Percentiles rank a stretch among this genome's conserved stretches.
phyloP scores from a whole-genome alignment of 2,888 invertebrate genomes.

The Amphimallon solstitiale region DNA sequence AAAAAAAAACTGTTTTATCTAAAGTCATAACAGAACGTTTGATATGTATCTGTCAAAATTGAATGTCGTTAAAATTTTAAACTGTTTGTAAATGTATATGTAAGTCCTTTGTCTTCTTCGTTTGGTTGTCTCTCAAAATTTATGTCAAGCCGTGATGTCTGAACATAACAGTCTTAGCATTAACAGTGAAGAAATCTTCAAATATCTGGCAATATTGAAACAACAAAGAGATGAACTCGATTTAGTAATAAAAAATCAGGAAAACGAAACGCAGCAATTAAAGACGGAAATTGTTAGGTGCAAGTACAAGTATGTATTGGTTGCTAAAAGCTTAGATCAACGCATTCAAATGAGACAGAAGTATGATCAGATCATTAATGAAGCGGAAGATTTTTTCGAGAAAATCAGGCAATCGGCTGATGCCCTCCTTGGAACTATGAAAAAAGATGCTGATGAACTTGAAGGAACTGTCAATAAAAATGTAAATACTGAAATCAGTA shows the following conservation, averaged over 20 bases:
- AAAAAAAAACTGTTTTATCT: too few relatives aligned
- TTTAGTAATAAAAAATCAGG: constrained; percentile 55
- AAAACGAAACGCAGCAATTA: constrained; percentile 53
- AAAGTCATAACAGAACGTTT: too few relatives aligned
- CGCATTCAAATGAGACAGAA: constrained; percentile 51
- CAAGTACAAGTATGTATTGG: constrained; percentile 55
- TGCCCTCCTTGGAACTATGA: constrained; percentile 49
- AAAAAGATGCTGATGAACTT: constrained; percentile 50
- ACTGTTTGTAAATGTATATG: too few relatives aligned
- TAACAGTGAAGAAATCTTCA: constrained; percentile 55
- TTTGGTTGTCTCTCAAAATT: neutral
- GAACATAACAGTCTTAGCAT: constrained; percentile 43
- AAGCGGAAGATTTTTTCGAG: constrained; percentile 54
- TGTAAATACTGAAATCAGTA: constrained; percentile 52
- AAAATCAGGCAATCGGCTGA: constrained; percentile 53
- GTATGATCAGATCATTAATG: constrained; percentile 55
- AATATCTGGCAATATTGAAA: constrained; percentile 51
- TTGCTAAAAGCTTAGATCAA: constrained; percentile 55
- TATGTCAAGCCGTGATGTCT: neutral
- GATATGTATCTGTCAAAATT: too few relatives aligned
- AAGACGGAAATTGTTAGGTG: constrained; percentile 55
- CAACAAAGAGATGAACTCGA: constrained; percentile 54
- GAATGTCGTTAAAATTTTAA: too few relatives aligned
- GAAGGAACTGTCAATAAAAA: constrained; percentile 57
- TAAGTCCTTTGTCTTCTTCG: neutral